These are phyloP conservation scores for Drosophila guanche DNA, from an alignment of 1,140 invertebrate species.

Conservation along the genomic window DNA sequence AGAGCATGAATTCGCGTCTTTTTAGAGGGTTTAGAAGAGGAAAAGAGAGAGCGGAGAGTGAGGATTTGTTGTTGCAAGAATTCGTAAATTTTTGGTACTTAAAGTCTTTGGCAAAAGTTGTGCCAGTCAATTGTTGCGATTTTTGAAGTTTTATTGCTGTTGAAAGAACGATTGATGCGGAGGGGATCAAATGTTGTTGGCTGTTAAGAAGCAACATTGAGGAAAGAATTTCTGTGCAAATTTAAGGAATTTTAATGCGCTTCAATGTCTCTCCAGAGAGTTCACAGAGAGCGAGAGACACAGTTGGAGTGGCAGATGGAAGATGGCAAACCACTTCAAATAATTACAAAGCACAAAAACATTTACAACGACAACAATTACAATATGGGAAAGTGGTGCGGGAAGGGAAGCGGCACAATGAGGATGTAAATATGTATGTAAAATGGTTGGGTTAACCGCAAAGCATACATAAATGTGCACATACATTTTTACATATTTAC, in stretches of 20 bases:
- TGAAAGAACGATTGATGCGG: too few relatives aligned
- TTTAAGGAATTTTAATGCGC: constrained; percentile 34
- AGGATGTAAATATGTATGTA: constrained; percentile 47
- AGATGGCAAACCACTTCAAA: constrained; percentile 69
- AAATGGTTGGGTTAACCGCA: constrained; percentile 39
- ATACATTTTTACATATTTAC: neutral
- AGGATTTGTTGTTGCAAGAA: too few relatives aligned
- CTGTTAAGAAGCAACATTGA: too few relatives aligned
- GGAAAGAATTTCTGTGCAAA: too few relatives aligned
- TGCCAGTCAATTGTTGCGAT: too few relatives aligned
- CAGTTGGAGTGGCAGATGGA: neutral
- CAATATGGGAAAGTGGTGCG: constrained; percentile 43
- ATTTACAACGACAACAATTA: constrained; percentile 25
- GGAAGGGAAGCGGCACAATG: constrained; percentile 51
- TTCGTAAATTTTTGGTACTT: too few relatives aligned
- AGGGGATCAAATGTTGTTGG: neutral
- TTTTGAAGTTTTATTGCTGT: too few relatives aligned
- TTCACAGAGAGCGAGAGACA: neutral
- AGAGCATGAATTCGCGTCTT: constrained; percentile 38
- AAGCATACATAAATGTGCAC: constrained; percentile 44
- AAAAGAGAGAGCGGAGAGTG: constrained; percentile 1
- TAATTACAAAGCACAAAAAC: constrained; percentile 68
- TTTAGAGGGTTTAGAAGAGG: constrained; percentile 1
- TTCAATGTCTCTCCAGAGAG: constrained; percentile 18
- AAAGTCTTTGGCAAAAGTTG: too few relatives aligned